A percentile compares a stretch with the other conserved stretches of the same genome.
These are phyloP conservation scores for Propithecus coquereli DNA, from an alignment of 2,113 vertebrate species.

Conservation along the genomic window DNA sequence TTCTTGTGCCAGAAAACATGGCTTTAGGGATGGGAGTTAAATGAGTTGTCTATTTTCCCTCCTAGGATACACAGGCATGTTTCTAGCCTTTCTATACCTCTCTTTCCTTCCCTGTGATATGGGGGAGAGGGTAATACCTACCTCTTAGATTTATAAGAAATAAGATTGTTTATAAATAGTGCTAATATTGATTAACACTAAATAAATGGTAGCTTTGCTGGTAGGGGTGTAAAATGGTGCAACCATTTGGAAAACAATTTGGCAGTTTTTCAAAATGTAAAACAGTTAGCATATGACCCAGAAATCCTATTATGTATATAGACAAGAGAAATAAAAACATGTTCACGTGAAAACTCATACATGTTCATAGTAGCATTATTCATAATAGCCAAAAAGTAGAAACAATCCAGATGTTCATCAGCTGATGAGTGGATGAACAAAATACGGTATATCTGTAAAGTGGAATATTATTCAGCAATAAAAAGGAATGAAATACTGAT, in stretches of 20 bases:
- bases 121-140: not conserved
- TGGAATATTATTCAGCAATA: not conserved
- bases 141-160: not conserved
- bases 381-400: not conserved
- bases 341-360: not conserved
- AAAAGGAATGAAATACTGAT: not conserved
- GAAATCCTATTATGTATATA: not conserved
- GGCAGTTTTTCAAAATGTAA: not conserved
- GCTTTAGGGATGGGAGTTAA: not conserved
- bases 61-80: slow-evolving; percentile 78
- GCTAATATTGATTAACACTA: not conserved
- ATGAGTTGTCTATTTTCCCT: slow-evolving; percentile 42
- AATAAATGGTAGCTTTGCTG: not conserved
- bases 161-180: not conserved
- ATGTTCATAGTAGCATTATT: not conserved
- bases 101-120: not conserved
- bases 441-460: not conserved
- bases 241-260: not conserved
- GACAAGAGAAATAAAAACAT: not conserved
- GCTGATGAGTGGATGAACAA: not conserved
- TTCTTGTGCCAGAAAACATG: not conserved
- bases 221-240: not conserved
- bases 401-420: not conserved
- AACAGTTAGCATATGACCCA: not conserved
- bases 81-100: not conserved